Evolutionary conservation across 2,888 invertebrate genomes (phyloP), one percentile per base, ranked within the genome.

Genomic region (Oxystoma pomonae): DNA sequence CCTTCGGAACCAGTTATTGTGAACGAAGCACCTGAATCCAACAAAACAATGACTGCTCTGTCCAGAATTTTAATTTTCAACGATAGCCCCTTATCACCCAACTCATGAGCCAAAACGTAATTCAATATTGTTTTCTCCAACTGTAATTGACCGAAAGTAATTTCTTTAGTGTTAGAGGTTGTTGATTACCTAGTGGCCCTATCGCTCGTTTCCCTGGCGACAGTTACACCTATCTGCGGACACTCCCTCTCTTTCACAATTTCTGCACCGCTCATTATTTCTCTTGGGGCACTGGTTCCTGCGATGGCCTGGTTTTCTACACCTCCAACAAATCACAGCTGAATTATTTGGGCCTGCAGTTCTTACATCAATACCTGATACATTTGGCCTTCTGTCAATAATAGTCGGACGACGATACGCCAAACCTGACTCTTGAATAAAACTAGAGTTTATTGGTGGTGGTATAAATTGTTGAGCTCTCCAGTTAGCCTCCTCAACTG

Each of bases 21-120:
- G 5, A 57, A 19, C 9, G 59, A 55, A 51, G 61, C 62, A 18
- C 65, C 65, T 7, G 62, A 65, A 21, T 65, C 65, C 12, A 65
- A 65, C 7, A 35, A 19, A 17, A n/a, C n/a, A n/a, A n/a, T n/a
- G n/a, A n/a, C n/a, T n/a, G n/a, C n/a, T 9, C 18, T 22, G 22
- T 58, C 64, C 1, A 58, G 21, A 19, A 64, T 19, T 17, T 2
- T 1, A 50, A 61, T 20, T 58, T 58, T 16, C 18, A 64, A 51
- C 21, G 60, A 61, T 20, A 60, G 64, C 12, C 64, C 55, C 16
- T 60, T 62, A 56, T 66, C 63, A 16, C 60, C 60, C 16, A n/a
- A 17, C 16, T 60, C 61, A 53, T 59, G 60, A 19, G 61, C 55
- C 1, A 66, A 17, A 12, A 66, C 64, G 51, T 65, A 67, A 20